Percentiles rank a stretch among this genome's conserved stretches.
These are phyloP conservation scores for Typhlichthys eigenmanni DNA, from an alignment of 2,797 vertebrate species.

Conservation along the genomic window DNA sequence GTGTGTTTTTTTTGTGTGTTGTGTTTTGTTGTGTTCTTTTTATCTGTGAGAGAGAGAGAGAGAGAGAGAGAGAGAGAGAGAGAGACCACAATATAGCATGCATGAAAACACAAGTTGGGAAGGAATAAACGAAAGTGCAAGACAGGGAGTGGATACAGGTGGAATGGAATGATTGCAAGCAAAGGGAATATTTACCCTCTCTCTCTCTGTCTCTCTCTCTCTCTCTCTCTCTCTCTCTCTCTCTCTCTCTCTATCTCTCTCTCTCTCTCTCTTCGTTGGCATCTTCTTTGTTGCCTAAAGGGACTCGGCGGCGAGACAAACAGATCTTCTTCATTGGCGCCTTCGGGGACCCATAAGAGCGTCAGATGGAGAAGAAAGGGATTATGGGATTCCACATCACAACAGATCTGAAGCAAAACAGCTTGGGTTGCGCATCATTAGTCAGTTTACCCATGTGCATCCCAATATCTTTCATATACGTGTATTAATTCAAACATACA, in stretches of 20 bases:
- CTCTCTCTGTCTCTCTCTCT: not conserved
- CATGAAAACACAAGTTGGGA: not conserved
- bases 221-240: not conserved
- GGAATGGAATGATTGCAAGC: constrained; percentile 58
- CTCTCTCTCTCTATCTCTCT: not conserved
- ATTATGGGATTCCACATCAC: constrained; percentile 1
- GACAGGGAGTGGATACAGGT: constrained; percentile 19
- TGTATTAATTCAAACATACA: not conserved
- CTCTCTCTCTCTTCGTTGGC: constrained; percentile 6
- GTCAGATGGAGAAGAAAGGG: not conserved
- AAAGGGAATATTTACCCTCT: constrained; percentile 40
- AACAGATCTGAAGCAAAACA: not conserved
- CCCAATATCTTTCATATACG: not conserved
- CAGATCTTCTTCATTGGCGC: constrained; percentile 42
- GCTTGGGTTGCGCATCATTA: not conserved
- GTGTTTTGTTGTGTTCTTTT: too few species aligned
- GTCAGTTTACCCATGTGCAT: not conserved
- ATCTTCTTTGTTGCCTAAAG: constrained; percentile 34
- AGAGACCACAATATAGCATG: not conserved
- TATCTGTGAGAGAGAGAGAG: not conserved
- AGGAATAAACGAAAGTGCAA: constrained; percentile 10
- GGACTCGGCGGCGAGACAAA: constrained; percentile 55
- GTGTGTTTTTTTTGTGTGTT: too few species aligned
- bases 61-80: constrained; percentile 12
- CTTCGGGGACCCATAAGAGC: constrained; percentile 33